A percentile compares a stretch with the other conserved stretches of the same genome.
phyloP scores from a whole-genome alignment of 2,797 vertebrate species.

The Xenops minutus region DNA sequence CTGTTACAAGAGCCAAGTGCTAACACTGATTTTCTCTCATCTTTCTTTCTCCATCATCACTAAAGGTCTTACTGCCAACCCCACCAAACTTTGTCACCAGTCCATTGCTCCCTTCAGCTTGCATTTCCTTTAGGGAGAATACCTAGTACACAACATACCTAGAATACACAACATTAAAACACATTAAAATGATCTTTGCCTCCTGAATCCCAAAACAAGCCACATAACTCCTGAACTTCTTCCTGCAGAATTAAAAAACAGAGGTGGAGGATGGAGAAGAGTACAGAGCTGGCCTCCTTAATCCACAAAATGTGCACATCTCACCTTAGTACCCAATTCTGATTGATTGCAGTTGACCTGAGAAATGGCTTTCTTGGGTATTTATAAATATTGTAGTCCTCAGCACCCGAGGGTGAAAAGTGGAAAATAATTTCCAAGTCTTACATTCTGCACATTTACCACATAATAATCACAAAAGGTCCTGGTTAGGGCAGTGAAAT shows the following conservation, averaged over 20 bases:
- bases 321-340: background rate
- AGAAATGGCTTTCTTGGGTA: background rate
- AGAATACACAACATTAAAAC: too few species aligned
- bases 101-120: background rate
- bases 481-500: background rate
- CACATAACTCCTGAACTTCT: accelerated
- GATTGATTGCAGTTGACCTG: background rate
- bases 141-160: too few species aligned
- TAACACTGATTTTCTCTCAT: constrained; percentile 39
- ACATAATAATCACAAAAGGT: accelerated
- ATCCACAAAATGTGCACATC: background rate
- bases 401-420: background rate
- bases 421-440: background rate
- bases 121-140: background rate
- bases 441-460: background rate
- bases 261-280: background rate
- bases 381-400: background rate
- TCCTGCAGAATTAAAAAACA: background rate
- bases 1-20: constrained; percentile 9
- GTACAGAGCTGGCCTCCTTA: background rate
- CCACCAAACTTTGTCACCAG: background rate
- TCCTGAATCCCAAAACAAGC: background rate
- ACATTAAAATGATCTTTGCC: background rate
- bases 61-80: background rate
- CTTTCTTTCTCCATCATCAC: background rate